Evolutionary conservation across 2,113 vertebrate species (phyloP), one percentile per base, ranked within the genome.

Genomic region (Suricata suricatta): DNA sequence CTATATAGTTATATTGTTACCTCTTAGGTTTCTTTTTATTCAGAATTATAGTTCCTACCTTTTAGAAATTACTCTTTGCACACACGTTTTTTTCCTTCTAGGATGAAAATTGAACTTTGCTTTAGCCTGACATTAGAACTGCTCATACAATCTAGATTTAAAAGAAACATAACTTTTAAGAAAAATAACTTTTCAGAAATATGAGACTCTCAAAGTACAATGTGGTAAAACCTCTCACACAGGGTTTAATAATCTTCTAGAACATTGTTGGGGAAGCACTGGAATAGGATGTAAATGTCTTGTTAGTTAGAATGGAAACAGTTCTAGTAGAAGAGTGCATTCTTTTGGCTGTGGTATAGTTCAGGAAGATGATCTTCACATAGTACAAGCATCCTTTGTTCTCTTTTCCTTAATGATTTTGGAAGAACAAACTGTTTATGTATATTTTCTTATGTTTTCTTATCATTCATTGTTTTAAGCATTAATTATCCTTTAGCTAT

Each of bases 321-420:
- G 68, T 84, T 87, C 93, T 29, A 71, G 41, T 77, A 81, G 41
- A 86, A 23, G 57, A 68, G 31, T 71, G 4, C 5, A 7, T 90
- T 96, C 50, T 93, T 68, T 93, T 89, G 92, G 8, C 44, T 29
- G 27, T 50, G 79, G 25, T 60, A 7, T 27, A 52, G 74, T 97
- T 96, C 83, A 80, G 74, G 93, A 97, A 93, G 66, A 87, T 83
- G 23, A 77, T 96, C 66, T 98, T 88, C 68, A 85, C 68, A 90
- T 3, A 81, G 64, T 14, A 25, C 7, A 86, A 90, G 29, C 54
- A 87, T 33, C 44, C 92, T 83, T 95, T 92, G 54, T 83, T 83
- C n/a, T 77, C 68, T 90, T 93, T 84, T 89, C 41, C 57, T 90
- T 85, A 96, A 88, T 81, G 63, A 85, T 76, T 97, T 93, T 74